Conservation (phyloP, 1,140 invertebrate genomes). For the Schlechtendalia chinensis region DNA sequence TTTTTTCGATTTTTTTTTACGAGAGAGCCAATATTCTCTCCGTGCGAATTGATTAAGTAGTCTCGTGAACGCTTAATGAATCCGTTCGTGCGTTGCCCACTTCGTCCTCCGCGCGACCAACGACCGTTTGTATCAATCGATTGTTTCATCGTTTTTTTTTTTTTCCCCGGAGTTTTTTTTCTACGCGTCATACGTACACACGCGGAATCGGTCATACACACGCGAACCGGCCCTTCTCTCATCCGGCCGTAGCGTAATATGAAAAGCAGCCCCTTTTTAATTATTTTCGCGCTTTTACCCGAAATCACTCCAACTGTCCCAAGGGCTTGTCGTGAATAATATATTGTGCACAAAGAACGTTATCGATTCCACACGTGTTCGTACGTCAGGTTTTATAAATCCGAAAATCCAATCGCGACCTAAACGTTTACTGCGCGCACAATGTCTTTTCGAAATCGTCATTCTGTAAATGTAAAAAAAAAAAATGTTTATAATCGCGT, state of each 20-base stretch:
- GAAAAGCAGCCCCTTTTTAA: slow-evolving; percentile 48
- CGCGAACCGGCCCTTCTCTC: background rate
- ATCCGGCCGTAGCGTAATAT: background rate
- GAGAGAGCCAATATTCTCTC: background rate
- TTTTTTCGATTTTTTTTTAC: slow-evolving; percentile 53
- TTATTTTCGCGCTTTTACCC: slow-evolving; percentile 47
- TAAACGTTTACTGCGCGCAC: background rate
- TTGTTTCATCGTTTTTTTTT: slow-evolving; percentile 10
- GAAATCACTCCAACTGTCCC: slow-evolving; percentile 42
- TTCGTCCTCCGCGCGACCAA: slow-evolving; percentile 1
- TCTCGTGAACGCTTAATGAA: slow-evolving; percentile 38
- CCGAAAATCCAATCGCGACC: background rate
- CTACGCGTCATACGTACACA: background rate
- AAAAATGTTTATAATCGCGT: too few species aligned
- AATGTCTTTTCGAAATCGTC: too few species aligned
- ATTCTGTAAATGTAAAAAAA: too few species aligned
- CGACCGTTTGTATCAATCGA: slow-evolving; percentile 35
- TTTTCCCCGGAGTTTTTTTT: too few species aligned
- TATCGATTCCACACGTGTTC: slow-evolving; percentile 13
- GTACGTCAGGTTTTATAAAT: background rate
- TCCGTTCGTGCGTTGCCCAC: slow-evolving; percentile 22
- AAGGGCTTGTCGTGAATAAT: slow-evolving; percentile 30
- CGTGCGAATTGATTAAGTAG: slow-evolving; percentile 45
- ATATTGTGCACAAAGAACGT: slow-evolving; percentile 27
- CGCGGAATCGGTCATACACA: background rate